Evolutionary conservation across 2,797 vertebrate species (phyloP).

Genomic region (Aselliscus stoliczkanus): DNA sequence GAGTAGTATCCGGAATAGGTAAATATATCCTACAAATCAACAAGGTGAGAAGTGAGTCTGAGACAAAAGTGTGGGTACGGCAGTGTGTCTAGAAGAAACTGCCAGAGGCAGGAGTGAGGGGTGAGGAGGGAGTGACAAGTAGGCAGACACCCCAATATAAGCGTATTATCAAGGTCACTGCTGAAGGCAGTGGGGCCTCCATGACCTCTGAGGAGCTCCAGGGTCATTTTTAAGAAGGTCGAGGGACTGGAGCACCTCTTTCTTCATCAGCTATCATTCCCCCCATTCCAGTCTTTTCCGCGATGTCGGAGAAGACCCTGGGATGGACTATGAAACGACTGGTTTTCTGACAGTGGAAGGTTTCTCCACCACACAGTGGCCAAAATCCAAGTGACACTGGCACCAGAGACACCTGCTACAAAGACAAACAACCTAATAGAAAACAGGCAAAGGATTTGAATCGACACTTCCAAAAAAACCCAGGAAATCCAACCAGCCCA

Average conservation of each 20-base stretch:
- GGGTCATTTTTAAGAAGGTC: not conserved
- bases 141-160: not conserved
- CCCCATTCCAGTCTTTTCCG: not conserved
- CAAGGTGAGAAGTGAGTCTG: not conserved
- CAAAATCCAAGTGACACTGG: not conserved
- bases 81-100: not conserved
- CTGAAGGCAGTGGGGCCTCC: not conserved
- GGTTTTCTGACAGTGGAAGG: not conserved
- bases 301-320: not conserved
- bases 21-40: not conserved
- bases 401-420: not conserved
- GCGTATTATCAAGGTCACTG: not conserved
- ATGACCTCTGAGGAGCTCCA: not conserved
- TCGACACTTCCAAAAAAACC: not conserved
- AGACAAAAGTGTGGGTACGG: not conserved
- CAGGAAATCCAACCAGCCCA: not conserved
- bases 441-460: not conserved
- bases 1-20: not conserved
- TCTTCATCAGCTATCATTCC: accelerated
- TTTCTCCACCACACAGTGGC: accelerated
- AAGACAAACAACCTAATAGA: not conserved
- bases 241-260: not conserved
- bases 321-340: not conserved
- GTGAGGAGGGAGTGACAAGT: too few relatives aligned
- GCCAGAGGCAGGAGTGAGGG: not conserved